A percentile compares a stretch with the other conserved stretches of the same genome.
Evolutionary conservation across 1,140 invertebrate species (phyloP).

Genomic region (Drosophila setifemur): DNA sequence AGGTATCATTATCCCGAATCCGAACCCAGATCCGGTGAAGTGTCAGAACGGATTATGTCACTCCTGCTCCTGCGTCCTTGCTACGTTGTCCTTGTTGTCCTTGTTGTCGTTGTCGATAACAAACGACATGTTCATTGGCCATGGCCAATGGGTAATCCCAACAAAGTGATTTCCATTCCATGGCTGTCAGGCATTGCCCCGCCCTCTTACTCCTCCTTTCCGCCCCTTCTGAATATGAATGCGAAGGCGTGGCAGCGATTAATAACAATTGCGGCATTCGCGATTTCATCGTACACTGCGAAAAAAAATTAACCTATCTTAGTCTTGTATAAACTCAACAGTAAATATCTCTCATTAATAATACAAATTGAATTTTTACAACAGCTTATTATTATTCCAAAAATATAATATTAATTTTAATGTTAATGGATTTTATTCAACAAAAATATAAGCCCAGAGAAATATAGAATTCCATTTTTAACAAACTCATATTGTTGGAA

Average conservation of each 20-base stretch:
- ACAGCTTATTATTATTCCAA: no score
- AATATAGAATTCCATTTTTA: no score
- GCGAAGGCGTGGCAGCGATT: slow-evolving; percentile 37
- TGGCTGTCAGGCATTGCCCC: slow-evolving; percentile 51
- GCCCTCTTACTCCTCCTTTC: not conserved
- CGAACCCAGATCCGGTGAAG: slow-evolving; percentile 15
- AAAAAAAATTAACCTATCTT: not conserved
- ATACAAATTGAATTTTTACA: no score
- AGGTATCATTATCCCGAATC: not conserved
- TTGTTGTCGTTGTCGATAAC: slow-evolving; percentile 40
- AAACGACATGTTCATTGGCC: slow-evolving; percentile 71
- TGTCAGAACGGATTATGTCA: slow-evolving; percentile 61
- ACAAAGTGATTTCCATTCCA: slow-evolving; percentile 73
- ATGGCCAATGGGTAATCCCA: slow-evolving; percentile 48
- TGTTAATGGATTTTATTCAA: no score
- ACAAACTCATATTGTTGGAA: no score
- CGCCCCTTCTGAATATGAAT: slow-evolving; percentile 35
- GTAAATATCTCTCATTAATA: no score
- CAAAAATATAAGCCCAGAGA: no score
- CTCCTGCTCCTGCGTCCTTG: not conserved
- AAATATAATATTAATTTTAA: no score
- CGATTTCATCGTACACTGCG: slow-evolving; percentile 34
- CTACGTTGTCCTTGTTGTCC: slow-evolving; percentile 11
- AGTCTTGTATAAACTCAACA: no score
- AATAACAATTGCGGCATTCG: slow-evolving; percentile 61